Percentiles rank a stretch among this genome's conserved stretches.
Evolutionary conservation across 2,113 vertebrate genomes (phyloP).

Genomic region (Ovibos moschatus): DNA sequence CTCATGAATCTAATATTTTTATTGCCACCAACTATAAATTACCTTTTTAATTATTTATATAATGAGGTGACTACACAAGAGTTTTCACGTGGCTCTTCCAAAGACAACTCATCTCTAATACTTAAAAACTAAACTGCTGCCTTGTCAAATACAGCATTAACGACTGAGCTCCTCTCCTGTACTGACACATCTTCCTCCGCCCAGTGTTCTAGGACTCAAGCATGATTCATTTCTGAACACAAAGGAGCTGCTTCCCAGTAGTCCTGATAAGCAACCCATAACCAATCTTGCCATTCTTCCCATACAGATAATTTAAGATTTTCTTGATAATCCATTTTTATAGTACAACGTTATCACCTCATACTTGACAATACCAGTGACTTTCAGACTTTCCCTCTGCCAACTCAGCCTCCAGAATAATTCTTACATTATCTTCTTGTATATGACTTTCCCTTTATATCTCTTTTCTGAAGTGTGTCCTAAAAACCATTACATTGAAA

Average conservation of each 20-base stretch:
- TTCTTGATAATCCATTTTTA: not conserved
- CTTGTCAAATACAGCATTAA: not conserved
- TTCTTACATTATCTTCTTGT: not conserved
- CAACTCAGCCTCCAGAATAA: not conserved
- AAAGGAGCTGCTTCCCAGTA: not conserved
- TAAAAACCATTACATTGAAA: conserved; percentile 13
- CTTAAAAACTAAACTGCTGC: not conserved
- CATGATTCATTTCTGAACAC: not conserved
- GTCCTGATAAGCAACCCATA: not conserved
- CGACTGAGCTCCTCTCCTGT: not conserved
- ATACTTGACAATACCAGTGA: not conserved
- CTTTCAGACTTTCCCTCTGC: not conserved
- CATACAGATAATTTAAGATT: not conserved
- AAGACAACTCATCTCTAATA: not conserved
- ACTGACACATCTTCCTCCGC: not conserved
- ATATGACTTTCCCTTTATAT: not conserved
- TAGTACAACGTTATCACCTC: not conserved
- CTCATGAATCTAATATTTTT: not conserved
- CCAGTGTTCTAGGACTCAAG: not conserved
- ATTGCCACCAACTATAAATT: not conserved
- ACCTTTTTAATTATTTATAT: not conserved
- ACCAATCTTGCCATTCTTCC: not conserved
- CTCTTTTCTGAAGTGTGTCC: not conserved
- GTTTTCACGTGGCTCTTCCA: not conserved
- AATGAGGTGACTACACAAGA: not conserved